A percentile compares a stretch with the other conserved stretches of the same genome.
phyloP scores from a whole-genome alignment of 30 jellyfish, hydroid and myxozoan species.

The Hydra vulgaris region DNA sequence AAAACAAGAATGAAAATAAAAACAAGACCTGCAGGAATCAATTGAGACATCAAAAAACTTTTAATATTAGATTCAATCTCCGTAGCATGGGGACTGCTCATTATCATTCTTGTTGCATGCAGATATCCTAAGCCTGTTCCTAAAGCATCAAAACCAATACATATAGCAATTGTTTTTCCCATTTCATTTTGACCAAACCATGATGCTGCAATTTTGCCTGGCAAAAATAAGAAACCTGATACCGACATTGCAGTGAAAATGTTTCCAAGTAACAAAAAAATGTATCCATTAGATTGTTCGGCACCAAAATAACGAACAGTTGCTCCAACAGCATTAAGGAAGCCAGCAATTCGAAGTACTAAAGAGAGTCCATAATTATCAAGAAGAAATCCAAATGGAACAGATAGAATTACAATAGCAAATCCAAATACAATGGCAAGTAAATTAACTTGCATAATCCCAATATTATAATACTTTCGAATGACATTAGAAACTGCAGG shows the following conservation, averaged over 20 bases:
- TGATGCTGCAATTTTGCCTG: conserved; percentile 65
- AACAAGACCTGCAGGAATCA: conserved; percentile 35
- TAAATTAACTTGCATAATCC: conserved; percentile 48
- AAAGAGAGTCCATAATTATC: conserved; percentile 45
- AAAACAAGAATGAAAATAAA: conserved; percentile 32
- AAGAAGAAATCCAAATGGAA: conserved; percentile 50
- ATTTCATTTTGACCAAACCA: conserved; percentile 76
- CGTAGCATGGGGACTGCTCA: background rate
- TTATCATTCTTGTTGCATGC: conserved; percentile 24
- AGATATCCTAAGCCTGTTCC: conserved; percentile 43
- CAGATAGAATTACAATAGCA: conserved; percentile 34
- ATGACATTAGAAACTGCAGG: conserved; percentile 60
- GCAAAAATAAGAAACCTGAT: conserved; percentile 60
- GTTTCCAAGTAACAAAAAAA: conserved; percentile 42
- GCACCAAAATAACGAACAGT: conserved; percentile 39
- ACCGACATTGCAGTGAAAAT: conserved; percentile 36
- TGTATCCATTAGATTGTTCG: conserved; percentile 27
- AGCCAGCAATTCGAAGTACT: conserved; percentile 33
- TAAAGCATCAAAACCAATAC: conserved; percentile 57
- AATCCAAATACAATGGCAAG: conserved; percentile 47
- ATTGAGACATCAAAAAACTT: conserved; percentile 20
- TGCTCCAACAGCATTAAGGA: conserved; percentile 53
- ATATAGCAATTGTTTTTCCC: conserved; percentile 67
- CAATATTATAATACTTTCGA: conserved; percentile 33
- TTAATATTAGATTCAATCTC: conserved; percentile 23